Percentiles rank a stretch among this genome's conserved stretches.
These are phyloP conservation scores for Polyommatus icarus DNA, from an alignment of 2,888 invertebrate species.

Conservation along the genomic window DNA sequence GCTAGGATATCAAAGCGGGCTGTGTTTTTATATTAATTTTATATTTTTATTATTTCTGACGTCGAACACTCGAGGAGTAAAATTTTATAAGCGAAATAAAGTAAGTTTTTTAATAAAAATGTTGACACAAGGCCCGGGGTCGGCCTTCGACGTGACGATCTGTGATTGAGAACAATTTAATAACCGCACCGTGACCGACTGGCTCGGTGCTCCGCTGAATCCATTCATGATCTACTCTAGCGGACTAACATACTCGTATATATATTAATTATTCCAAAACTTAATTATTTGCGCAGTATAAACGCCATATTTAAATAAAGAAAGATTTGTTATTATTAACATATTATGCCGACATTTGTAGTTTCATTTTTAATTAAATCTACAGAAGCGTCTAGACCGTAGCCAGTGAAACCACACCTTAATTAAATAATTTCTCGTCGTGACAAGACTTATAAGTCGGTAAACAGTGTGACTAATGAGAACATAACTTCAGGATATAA, in stretches of 20 bases:
- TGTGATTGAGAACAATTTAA: constrained; percentile 8
- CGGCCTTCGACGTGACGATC: constrained; percentile 2
- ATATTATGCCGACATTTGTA: not conserved
- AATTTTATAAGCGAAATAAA: constrained; percentile 1
- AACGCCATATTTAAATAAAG: too few relatives aligned
- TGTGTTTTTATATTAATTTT: not conserved
- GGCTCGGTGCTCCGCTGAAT: not conserved
- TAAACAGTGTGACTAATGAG: constrained; percentile 12
- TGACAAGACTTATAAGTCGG: not conserved
- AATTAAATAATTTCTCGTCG: constrained; percentile 13
- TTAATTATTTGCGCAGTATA: too few relatives aligned
- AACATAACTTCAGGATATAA: constrained; percentile 11
- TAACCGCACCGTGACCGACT: not conserved
- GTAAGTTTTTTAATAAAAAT: constrained; percentile 21
- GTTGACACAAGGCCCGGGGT: not conserved
- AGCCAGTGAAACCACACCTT: constrained; percentile 3
- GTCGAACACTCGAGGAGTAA: not conserved
- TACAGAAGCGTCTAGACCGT: not conserved
- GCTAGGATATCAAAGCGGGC: not conserved
- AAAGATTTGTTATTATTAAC: not conserved
- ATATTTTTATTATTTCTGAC: constrained; percentile 7
- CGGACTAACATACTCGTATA: too few relatives aligned
- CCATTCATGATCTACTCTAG: not conserved
- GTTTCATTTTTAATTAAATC: not conserved
- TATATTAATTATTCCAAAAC: too few relatives aligned